Conservation (phyloP, 2,888 invertebrate species). For the Acrocyrtus sp. region DNA sequence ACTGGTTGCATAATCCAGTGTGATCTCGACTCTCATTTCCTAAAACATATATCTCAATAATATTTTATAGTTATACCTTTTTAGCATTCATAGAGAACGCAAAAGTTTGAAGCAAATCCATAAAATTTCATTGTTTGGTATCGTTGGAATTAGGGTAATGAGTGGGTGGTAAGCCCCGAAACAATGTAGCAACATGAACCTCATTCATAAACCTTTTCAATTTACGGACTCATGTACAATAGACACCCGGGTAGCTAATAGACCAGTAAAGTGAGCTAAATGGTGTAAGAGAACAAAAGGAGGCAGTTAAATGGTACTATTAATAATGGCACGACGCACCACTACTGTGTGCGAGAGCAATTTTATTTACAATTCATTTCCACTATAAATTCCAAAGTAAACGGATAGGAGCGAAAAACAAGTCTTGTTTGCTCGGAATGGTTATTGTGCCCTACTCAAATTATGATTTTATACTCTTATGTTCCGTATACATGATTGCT, state of each 20-base stretch:
- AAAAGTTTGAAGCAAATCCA: background rate
- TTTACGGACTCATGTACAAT: background rate
- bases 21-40: no score
- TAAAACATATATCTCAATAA: background rate
- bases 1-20: no score
- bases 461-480: conserved; percentile 20
- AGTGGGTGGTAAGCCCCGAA: background rate
- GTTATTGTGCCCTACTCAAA: conserved; percentile 4
- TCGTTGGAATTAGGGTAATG: background rate
- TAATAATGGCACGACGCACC: background rate
- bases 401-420: background rate
- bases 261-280: background rate
- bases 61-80: background rate
- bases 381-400: conserved; percentile 12
- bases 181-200: background rate
- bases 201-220: background rate
- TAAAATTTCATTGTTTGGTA: background rate
- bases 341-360: background rate
- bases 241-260: no score
- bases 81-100: background rate
- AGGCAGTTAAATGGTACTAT: background rate
- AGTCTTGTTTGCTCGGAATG: background rate
- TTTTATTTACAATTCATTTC: background rate
- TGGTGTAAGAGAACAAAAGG: background rate
- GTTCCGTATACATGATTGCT: background rate